Evolutionary conservation across 2,113 vertebrate genomes (phyloP), one percentile per base, ranked within the genome.

Genomic region (Cebidichthys violaceus): DNA sequence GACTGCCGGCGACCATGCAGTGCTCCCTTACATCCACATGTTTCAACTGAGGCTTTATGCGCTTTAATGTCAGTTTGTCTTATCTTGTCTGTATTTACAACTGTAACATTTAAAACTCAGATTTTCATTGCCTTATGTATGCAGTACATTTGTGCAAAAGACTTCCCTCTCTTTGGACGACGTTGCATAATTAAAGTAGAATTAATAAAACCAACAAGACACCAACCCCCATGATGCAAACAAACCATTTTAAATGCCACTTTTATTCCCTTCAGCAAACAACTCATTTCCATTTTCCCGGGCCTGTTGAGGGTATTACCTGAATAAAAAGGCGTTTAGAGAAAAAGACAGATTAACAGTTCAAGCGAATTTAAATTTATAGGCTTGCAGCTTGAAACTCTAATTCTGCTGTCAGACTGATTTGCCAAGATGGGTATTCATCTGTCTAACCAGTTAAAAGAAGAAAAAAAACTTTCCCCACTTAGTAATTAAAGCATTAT

Each of bases 401-500:
- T 75, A 27, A 77, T 83, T 83, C 81, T 39, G 54, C 66, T 62
- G 39, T 73, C 74, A 81, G 24, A 33, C 17, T 39, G 33, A 83
- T 82, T 64, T 79, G 52, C 14, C 57, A 61, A 61, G 73, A 77
- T 18, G 27, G 33, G 45, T 74, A 78, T 82, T 90, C 77, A 70
- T 67, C 59, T 47, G 52, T 65, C 73, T 29, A 82, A 74, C 20
- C 20, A 70, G 35, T 31, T 68, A 6, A 7, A 29, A 6, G 6
- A 29, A 41, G 29, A 18, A 9, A 1, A 1, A 33, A n/a, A 57
- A 75, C 14, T 70, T 41, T 65, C 62, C 70, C 29, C 24, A 37
- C 55, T 45, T 50, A 71, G 47, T 70, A 78, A 84, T 86, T 87
- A 78, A 74, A 84, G 81, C 70, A 57, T 69, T 77, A 76, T 0